Evolutionary conservation across 1,140 invertebrate genomes (phyloP), one percentile per base, ranked within the genome.

Genomic region (Oedothorax gibbosus): DNA sequence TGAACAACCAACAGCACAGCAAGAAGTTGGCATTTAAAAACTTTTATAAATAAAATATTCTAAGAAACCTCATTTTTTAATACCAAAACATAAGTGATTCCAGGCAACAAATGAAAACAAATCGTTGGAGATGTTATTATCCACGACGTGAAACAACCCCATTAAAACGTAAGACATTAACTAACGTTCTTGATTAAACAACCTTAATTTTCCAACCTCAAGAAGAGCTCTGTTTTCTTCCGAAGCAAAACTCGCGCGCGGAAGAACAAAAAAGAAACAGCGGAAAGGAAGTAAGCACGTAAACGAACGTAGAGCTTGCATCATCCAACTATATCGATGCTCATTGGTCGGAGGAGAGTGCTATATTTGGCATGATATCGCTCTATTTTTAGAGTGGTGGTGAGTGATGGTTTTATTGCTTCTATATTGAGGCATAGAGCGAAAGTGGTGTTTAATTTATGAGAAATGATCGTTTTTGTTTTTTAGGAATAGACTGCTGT

Each of bases 361-460:
- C 72, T 18, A 75, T 60, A 75, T 75, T 75, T 75, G 72, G 72
- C 72, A 57, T 3, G 20, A 49, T 75, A 56, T 75, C 72, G 54
- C 72, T 60, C 21, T 75, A 75, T 75, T 75, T 75, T 57, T 75
- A 60, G 72, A 60, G 15, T 49, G 11, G 35, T 35, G 35, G 35
- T 57, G 14, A 75, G 15, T 35, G 72, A 20, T 14, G 11, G 7
- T 2, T 15, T 20, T n/a, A 7, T 18, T 57, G 53, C 6, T 15
- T 49, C 60, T 2, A 15, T 18, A 18, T 18, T 62, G 60, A 62
- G 10, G 15, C 68, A 6, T 53, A 9, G 14, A 68, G 6, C 20
- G 1, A 53, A 71, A 10, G n/a, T 8, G 12, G 12, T 10, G 51
- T 53, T 71, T 71, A 10, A 10, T 68, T 49, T 49, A 60, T 35